Base-by-base conservation (phyloP, 2,888 invertebrate species). In the Scaptomyza reducta region DNA sequence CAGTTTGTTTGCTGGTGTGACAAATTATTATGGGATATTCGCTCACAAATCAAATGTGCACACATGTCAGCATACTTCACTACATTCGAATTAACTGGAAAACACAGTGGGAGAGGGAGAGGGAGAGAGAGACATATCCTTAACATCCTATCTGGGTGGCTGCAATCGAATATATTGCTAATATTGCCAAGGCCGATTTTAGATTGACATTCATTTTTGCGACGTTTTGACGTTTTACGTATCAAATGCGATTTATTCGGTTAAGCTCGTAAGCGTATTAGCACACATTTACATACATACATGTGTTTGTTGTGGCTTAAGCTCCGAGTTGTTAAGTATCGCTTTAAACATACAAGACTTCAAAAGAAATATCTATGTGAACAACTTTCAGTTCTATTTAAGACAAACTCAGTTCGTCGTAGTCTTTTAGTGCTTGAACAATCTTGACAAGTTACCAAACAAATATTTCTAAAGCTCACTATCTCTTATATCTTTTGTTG, bases 21-120 rank as follows among this genome's bases (percentile, higher is more conserved):
- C 67, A 80, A 79, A 77, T 78, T 54, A 74, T 74, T 65, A 70
- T 67, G 50, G 61, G 57, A 64, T 74, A 74, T 80, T 71, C 86
- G 50, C 51, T 66, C 64, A 47, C 44, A 72, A 70, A 78, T 67
- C 66, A 61, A 80, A 83, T 68, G 50, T 62, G 57, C 73, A 56
- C 46, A 59, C 42, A 53, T 56, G 35, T 41, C 22, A 49, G 62
- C 57, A 45, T 29, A 66, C 49, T 54, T 25, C 44, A 55, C 27
- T 46, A 16, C 27, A 49, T 58, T 64, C 44, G 31, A 44, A 11
- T 49, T 33, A 42, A 45, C 16, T 29, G 38, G 7, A 10, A 31
- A 9, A 33, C 11, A 33, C 10, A 31, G 31, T 5, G 9, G 10
- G 2, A 31, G 10, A 0, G 2, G 2, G 2, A 38, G 9, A 9